These are phyloP conservation scores for Tetragonula clypearis DNA, from an alignment of 1,140 invertebrate species.

Conservation along the genomic window DNA sequence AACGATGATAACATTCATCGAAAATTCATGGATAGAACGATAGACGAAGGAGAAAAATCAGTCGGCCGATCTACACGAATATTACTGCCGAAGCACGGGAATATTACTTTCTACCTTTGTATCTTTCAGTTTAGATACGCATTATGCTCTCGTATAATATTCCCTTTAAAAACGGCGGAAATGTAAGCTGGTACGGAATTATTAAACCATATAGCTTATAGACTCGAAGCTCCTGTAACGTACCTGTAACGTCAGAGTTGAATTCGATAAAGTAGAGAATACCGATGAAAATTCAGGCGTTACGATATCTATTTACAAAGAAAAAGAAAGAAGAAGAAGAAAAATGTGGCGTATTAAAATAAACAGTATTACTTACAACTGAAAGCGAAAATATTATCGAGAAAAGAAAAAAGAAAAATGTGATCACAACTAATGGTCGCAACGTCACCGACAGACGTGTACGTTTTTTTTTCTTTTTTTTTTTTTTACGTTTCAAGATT, in stretches of 20 bases:
- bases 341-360: not conserved
- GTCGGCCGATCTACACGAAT: not conserved
- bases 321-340: too few relatives aligned
- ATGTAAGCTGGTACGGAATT: not conserved
- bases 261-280: not conserved
- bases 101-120: not conserved
- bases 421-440: not conserved
- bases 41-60: not conserved
- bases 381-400: too few relatives aligned
- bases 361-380: not conserved
- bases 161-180: too few relatives aligned
- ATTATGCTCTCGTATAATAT: not conserved
- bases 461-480: not conserved
- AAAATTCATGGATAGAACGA: not conserved
- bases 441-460: not conserved
- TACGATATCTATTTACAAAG: not conserved
- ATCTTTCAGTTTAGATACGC: not conserved
- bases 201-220: too few relatives aligned
- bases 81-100: not conserved
- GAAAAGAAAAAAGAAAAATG: too few relatives aligned
- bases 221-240: not conserved
- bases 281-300: not conserved
- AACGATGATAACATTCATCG: not conserved
- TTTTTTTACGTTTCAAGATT: not conserved
- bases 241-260: too few relatives aligned